These are phyloP conservation scores for Vulpes ferrilata DNA, from an alignment of 2,113 vertebrate genomes.

Conservation along the genomic window DNA sequence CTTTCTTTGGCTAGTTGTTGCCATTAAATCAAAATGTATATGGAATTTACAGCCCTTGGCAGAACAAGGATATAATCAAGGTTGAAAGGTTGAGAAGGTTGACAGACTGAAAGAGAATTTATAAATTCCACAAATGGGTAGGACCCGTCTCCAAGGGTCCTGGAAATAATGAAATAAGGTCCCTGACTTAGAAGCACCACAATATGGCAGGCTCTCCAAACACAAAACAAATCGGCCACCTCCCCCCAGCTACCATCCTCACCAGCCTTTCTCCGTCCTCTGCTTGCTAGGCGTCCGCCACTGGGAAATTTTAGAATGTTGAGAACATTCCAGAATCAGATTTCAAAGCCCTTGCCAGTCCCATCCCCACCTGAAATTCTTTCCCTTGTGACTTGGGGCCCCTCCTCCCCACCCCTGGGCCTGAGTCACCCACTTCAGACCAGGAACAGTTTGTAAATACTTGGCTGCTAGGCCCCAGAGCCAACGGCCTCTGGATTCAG, in stretches of 20 bases:
- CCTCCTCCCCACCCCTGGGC: background rate
- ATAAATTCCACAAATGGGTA: background rate
- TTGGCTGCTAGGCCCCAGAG: background rate
- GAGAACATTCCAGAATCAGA: constrained; percentile 26
- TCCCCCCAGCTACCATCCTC: no score
- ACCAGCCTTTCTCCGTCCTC: background rate
- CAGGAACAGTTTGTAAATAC: background rate
- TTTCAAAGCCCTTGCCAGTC: background rate
- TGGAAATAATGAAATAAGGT: background rate
- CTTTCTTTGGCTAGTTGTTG: constrained; percentile 18
- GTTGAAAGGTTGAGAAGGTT: background rate
- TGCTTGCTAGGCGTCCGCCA: no score
- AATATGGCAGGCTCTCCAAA: fast-evolving
- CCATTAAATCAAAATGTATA: constrained; percentile 45
- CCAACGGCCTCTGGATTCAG: background rate
- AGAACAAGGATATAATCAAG: constrained; percentile 11
- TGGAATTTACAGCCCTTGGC: background rate
- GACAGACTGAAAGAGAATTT: background rate
- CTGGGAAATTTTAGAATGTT: background rate
- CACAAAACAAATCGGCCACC: background rate
- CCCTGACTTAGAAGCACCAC: background rate
- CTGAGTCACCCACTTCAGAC: background rate
- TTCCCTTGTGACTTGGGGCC: background rate
- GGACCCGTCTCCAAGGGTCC: background rate
- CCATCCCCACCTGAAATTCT: background rate